phyloP scores from a whole-genome alignment of 2,888 invertebrate genomes.

The Celastrina argiolus region DNA sequence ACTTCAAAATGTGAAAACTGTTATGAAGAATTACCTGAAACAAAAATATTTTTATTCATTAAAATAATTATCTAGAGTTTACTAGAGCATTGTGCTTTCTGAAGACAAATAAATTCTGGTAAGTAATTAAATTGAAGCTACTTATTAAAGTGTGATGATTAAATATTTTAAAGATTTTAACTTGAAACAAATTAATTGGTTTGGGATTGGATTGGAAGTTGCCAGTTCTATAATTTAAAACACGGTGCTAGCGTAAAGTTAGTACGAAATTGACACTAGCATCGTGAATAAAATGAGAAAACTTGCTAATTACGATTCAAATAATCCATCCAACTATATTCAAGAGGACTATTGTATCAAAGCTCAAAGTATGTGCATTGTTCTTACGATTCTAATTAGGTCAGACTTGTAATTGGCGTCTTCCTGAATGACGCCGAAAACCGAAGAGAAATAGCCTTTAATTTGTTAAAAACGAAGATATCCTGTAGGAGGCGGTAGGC shows the following conservation, averaged over 20 bases:
- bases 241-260: not conserved
- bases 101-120: not conserved
- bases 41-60: not conserved
- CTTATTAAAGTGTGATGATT: not conserved
- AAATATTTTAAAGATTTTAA: too few species aligned
- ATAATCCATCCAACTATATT: too few species aligned
- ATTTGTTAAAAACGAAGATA: slow-evolving; percentile 29
- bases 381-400: not conserved
- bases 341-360: too few species aligned
- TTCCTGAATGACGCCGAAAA: slow-evolving; percentile 21
- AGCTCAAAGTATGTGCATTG: not conserved
- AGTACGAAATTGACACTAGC: too few species aligned
- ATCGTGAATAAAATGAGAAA: too few species aligned
- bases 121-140: not conserved
- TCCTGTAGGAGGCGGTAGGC: slow-evolving; percentile 30
- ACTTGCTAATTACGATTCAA: too few species aligned
- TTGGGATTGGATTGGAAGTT: too few species aligned
- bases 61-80: not conserved
- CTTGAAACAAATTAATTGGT: too few species aligned
- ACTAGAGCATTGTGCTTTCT: not conserved
- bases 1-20: not conserved
- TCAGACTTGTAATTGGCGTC: not conserved
- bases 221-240: too few species aligned
- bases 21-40: not conserved
- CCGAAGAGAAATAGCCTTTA: slow-evolving; percentile 13